phyloP scores from a whole-genome alignment of 2,888 invertebrate genomes.

The Drosophila koepferae region DNA sequence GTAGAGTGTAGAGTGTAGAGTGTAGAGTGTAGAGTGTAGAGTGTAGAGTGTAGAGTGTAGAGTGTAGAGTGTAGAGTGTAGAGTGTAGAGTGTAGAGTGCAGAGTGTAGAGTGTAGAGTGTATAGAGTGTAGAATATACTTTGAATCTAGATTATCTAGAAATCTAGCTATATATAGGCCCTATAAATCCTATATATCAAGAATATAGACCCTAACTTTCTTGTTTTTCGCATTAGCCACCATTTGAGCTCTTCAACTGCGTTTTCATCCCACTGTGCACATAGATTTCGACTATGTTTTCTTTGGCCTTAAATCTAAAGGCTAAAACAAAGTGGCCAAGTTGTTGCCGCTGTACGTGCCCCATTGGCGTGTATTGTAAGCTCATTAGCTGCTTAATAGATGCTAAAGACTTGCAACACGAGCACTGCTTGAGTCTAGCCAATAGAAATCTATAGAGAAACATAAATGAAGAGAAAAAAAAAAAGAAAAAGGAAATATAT shows the following conservation, averaged over 20 bases:
- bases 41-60: neutral
- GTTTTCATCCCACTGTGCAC: neutral
- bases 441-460: neutral
- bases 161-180: too few species aligned
- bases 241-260: neutral
- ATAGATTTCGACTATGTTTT: neutral
- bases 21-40: neutral
- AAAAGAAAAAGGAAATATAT: neutral
- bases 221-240: neutral
- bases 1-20: neutral
- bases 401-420: slow-evolving; percentile 29
- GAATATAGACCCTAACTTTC: too few species aligned
- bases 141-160: too few species aligned
- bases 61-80: neutral
- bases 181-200: too few species aligned
- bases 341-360: slow-evolving; percentile 28
- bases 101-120: neutral
- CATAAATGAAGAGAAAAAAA: neutral
- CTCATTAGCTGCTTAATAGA: slow-evolving; percentile 52
- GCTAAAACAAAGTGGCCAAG: slow-evolving; percentile 8
- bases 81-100: neutral
- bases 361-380: slow-evolving; percentile 31
- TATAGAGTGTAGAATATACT: too few species aligned
- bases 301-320: neutral
- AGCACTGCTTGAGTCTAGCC: slow-evolving; percentile 9